Percentiles rank a stretch among this genome's conserved stretches.
phyloP scores from a whole-genome alignment of 1,140 invertebrate genomes.

The Camponotus pennsylvanicus region DNA sequence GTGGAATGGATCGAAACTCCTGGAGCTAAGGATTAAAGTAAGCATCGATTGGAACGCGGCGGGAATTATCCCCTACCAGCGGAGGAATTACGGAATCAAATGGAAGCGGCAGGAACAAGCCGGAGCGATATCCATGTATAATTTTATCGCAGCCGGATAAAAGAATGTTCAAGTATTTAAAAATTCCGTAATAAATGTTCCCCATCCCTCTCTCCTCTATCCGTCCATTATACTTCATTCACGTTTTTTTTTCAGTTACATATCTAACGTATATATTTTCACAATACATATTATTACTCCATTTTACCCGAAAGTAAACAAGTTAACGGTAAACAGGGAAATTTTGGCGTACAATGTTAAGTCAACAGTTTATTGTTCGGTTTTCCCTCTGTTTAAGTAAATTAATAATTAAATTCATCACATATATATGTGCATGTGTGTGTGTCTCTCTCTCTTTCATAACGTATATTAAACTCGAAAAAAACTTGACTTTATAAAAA shows the following conservation, averaged over 20 bases:
- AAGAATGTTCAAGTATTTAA: conserved; percentile 15
- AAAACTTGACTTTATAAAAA: conserved; percentile 24
- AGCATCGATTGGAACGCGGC: conserved; percentile 55
- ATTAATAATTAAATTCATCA: conserved; percentile 28
- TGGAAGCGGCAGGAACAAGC: conserved; percentile 43
- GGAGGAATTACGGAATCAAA: conserved; percentile 62
- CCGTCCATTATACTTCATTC: conserved; percentile 15
- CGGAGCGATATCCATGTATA: conserved; percentile 37
- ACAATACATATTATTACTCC: background rate
- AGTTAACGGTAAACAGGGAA: background rate
- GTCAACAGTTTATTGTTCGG: background rate
- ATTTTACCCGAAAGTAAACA: background rate
- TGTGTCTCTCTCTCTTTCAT: background rate
- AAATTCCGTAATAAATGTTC: conserved; percentile 28
- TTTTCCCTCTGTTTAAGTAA: background rate
- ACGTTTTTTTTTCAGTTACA: background rate
- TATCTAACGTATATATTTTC: background rate
- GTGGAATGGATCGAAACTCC: conserved; percentile 67
- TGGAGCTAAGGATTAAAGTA: conserved; percentile 61
- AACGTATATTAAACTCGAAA: background rate
- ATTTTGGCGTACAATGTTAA: background rate
- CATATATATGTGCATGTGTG: too few species aligned
- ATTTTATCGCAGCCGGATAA: conserved; percentile 45
- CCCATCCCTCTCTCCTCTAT: background rate
- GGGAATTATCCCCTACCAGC: conserved; percentile 43